Base-by-base conservation (phyloP, 1,140 invertebrate species). In the Bathynomus jamesi region DNA sequence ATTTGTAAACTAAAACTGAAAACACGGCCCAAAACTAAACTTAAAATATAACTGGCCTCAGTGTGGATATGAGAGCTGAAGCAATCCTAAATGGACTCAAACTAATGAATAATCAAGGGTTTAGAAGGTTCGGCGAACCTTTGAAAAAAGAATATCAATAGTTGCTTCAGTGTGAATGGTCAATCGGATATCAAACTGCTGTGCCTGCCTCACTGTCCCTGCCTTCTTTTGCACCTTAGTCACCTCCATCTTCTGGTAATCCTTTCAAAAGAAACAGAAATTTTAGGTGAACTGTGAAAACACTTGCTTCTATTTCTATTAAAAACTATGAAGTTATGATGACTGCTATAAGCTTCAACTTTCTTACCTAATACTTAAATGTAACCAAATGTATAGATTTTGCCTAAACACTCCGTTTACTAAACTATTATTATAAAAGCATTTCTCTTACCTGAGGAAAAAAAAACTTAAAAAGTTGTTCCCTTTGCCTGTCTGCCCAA, bases 381-480 rank as follows among this genome's bases (percentile, higher is more conserved):
- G n/a, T n/a, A n/a, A n/a, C n/a, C n/a, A n/a, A n/a, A n/a, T n/a
- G n/a, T n/a, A n/a, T n/a, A n/a, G n/a, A n/a, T n/a, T n/a, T n/a
- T n/a, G n/a, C n/a, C n/a, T n/a, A n/a, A n/a, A n/a, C n/a, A n/a
- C n/a, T n/a, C n/a, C n/a, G n/a, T n/a, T n/a, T n/a, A n/a, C n/a
- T n/a, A n/a, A n/a, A n/a, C n/a, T n/a, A n/a, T n/a, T n/a, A n/a
- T n/a, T n/a, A n/a, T n/a, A n/a, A n/a, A n/a, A n/a, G 28, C 17
- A 61, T 69, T 28, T 61, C 29, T 25, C 61, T 61, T 29, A 61
- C 53, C 67, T 69, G 67, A 29, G 96, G 96, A 81, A 93, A 98
- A 82, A 99, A 99, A 81, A 98, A 97, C 83, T 91, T 95, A 82
- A 94, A 98, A n/a, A 99, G 83, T 82, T 95, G 89, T 81, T 98